These are phyloP conservation scores for Pipistrellus nathusii DNA, from an alignment of 2,797 vertebrate genomes.

Conservation along the genomic window DNA sequence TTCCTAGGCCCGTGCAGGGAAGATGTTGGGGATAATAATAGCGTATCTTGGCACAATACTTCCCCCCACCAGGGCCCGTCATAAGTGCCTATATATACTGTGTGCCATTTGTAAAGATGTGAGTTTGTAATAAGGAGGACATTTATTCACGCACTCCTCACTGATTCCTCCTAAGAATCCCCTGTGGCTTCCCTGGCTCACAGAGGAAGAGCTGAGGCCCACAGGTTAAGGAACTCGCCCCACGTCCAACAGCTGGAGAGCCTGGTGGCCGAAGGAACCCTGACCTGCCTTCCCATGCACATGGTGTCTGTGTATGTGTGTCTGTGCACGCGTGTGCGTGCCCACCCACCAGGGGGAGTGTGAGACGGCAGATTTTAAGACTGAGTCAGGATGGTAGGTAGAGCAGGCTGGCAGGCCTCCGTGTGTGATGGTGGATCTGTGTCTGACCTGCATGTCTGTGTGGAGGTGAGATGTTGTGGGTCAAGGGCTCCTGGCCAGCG, in stretches of 20 bases:
- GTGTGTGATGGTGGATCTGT: not conserved
- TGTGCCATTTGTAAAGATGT: not conserved
- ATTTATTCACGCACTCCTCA: not conserved
- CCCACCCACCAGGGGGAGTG: not conserved
- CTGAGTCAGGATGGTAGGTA: not conserved
- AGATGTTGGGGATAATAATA: not conserved
- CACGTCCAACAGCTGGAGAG: not conserved
- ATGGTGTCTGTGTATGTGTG: not conserved
- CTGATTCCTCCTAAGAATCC: not conserved
- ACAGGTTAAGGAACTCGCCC: not conserved
- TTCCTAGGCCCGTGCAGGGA: not conserved
- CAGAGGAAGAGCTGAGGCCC: not conserved
- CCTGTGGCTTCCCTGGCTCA: not conserved
- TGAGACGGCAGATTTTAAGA: not conserved
- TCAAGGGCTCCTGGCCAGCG: not conserved
- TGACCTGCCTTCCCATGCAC: not conserved
- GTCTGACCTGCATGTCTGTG: not conserved
- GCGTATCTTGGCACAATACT: not conserved
- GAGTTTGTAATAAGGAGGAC: not conserved
- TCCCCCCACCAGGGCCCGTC: not conserved
- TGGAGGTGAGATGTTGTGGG: not conserved
- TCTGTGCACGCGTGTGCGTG: not conserved
- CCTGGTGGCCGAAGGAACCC: not conserved
- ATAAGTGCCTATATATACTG: fast-evolving
- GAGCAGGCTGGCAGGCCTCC: not conserved